Base-by-base conservation (phyloP, 2,797 vertebrate species). In the Semotilus atromaculatus region DNA sequence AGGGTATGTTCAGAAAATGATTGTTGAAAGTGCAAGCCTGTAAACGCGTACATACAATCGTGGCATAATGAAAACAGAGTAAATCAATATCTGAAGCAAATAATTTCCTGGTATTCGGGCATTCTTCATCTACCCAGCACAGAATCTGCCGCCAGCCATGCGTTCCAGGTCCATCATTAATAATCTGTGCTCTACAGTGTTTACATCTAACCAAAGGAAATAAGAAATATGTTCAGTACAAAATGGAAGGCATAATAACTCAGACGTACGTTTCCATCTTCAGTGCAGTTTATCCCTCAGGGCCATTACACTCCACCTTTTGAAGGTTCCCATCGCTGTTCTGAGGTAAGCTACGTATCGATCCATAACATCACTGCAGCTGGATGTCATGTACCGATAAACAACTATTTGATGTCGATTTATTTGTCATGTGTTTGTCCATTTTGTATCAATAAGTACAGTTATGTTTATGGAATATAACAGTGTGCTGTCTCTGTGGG, bases 11-110 rank as follows among this genome's bases (percentile, higher is more conserved):
- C 7, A 4, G 43, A 68, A 38, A 76, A 68, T 55, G 18, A 55
- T 13, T 38, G 60, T 10, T 43, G 34, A 29, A 8, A 2, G 6
- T 55, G 5, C 43, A 66, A 51, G 48, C 26, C 36, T 68, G 64
- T 31, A 68, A 83, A 23, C 2, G 1, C 2, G 0, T 31, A 83
- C 34, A 78, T 55, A 11, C 21, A 78, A 43, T 23, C 9, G 36
- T 70, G 19, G 51, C 36, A 40, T 77, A 31, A 70, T 84, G 64
- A 78, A 78, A 84, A 53, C n/a, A 26, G 7, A 64, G 60, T 34
- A 83, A 83, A 84, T 84, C 74, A 55, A 84, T 84, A 58, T 31
- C 48, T 45, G 36, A 45, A 70, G 64, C 51, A 67, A 84, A 77
- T 68, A 2, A 84, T 77, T 84, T 70, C 13, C 34, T 66, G 10